These are phyloP conservation scores for Drosophila auraria DNA, from an alignment of 1,140 invertebrate species.

Conservation along the genomic window DNA sequence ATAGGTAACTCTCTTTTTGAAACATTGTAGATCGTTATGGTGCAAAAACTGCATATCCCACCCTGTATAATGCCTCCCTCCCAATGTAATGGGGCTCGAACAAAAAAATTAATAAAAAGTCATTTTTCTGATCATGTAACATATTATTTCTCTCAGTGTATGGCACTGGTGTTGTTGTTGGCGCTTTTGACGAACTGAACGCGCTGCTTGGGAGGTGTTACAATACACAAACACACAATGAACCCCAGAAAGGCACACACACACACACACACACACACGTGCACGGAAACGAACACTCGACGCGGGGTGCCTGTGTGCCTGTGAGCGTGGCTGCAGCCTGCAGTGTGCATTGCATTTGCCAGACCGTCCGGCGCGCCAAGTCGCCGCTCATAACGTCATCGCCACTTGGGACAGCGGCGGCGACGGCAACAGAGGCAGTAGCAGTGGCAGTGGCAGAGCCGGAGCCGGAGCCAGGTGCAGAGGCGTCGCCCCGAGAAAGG, in stretches of 20 bases:
- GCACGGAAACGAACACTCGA: constrained; percentile 25
- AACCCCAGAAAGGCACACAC: constrained; percentile 42
- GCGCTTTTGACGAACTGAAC: constrained; percentile 64
- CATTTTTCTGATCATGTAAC: too few species aligned
- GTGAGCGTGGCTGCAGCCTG: constrained; percentile 29
- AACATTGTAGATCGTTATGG: too few species aligned
- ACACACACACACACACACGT: constrained; percentile 6
- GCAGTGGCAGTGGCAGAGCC: constrained; percentile 6
- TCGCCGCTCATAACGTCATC: constrained; percentile 63
- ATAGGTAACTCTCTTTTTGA: too few species aligned
- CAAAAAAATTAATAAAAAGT: too few species aligned
- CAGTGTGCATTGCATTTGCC: constrained; percentile 59
- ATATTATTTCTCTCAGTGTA: constrained; percentile 9
- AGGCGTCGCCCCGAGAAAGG: constrained; percentile 4
- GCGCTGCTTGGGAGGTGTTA: constrained; percentile 74
- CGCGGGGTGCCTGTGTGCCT: constrained; percentile 22
- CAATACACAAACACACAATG: constrained; percentile 61
- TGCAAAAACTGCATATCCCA: too few species aligned
- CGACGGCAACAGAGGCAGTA: constrained; percentile 1
- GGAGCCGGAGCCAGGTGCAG: background rate
- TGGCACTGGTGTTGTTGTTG: constrained; percentile 60
- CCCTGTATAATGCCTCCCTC: too few species aligned
- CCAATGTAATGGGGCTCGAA: too few species aligned
- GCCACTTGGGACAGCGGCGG: constrained; percentile 30
- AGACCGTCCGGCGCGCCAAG: constrained; percentile 69